Evolutionary conservation across 2,113 vertebrate genomes (phyloP).

Genomic region (Xiphophorus couchianus): DNA sequence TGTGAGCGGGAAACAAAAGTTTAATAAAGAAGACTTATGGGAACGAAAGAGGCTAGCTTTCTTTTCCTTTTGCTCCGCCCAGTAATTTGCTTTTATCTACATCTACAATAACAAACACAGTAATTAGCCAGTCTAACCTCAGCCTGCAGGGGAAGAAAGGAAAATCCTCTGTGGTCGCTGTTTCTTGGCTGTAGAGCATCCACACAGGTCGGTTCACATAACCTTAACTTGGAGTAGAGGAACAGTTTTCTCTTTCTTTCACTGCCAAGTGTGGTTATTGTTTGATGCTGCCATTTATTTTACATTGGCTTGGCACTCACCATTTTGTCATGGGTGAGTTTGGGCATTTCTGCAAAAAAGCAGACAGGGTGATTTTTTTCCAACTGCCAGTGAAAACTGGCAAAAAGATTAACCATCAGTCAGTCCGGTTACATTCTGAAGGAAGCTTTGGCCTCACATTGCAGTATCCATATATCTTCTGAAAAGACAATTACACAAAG

Average conservation of each 20-base stretch:
- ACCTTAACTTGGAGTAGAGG: slow-evolving; percentile 46
- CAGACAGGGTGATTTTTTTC: not conserved
- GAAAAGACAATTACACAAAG: slow-evolving; percentile 7
- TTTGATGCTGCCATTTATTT: slow-evolving; percentile 6
- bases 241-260: slow-evolving; percentile 34
- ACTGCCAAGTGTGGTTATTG: not conserved
- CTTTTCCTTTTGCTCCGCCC: slow-evolving; percentile 9
- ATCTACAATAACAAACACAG: slow-evolving; percentile 64
- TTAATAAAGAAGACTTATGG: slow-evolving; percentile 22
- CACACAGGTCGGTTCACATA: slow-evolving; percentile 70
- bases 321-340: slow-evolving; percentile 2
- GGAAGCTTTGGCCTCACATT: slow-evolving; percentile 11
- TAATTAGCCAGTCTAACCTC: slow-evolving; percentile 57
- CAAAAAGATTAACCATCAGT: slow-evolving; percentile 1
- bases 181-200: slow-evolving; percentile 34
- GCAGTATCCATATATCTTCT: slow-evolving; percentile 14
- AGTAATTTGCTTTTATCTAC: slow-evolving; percentile 50
- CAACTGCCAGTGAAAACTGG: not conserved
- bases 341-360: not conserved
- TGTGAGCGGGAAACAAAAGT: slow-evolving; percentile 8
- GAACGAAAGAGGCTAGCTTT: slow-evolving; percentile 32
- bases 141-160: slow-evolving; percentile 36
- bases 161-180: slow-evolving; percentile 54
- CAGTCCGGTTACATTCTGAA: slow-evolving; percentile 1
- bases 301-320: slow-evolving; percentile 16